phyloP scores from a whole-genome alignment of 35 echinoderm and acorn worm genomes.

The Ophiothrix spiculata region DNA sequence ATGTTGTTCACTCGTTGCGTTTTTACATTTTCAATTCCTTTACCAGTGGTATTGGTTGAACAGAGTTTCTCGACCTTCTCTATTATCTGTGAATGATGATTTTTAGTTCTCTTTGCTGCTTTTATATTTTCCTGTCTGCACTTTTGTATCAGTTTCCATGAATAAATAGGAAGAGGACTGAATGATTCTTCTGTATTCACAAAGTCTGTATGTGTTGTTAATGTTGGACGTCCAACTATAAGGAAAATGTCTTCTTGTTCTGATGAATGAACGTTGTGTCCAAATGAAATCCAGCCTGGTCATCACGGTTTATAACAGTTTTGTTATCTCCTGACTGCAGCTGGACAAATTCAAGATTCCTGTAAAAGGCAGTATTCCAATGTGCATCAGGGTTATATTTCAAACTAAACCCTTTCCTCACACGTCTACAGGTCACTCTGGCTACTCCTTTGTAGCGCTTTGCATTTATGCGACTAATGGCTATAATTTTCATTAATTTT shows the following conservation, averaged over 20 bases:
- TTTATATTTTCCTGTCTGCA: not conserved
- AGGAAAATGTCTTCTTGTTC: not conserved
- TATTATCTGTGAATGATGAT: not conserved
- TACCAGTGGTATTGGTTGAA: too few relatives aligned
- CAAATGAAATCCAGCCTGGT: constrained; percentile 4
- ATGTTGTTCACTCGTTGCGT: not conserved
- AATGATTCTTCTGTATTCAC: constrained; percentile 32
- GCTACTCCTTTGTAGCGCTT: constrained; percentile 35
- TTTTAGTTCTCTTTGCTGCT: constrained; percentile 5
- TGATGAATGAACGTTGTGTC: constrained; percentile 33
- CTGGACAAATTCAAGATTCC: constrained; percentile 3
- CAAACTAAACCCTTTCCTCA: constrained; percentile 18
- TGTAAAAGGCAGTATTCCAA: not conserved
- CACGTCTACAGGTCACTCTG: not conserved
- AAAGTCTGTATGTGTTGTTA: constrained; percentile 30
- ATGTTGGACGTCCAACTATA: not conserved
- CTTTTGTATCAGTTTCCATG: constrained; percentile 10
- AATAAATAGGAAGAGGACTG: constrained; percentile 22
- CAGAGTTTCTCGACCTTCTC: not conserved
- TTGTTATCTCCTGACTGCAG: constrained; percentile 19
- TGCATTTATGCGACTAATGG: too few relatives aligned
- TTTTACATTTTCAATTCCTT: too few relatives aligned
- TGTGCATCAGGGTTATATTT: not conserved
- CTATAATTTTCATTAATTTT: too few relatives aligned
- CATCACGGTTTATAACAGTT: constrained; percentile 13